Evolutionary conservation across 1,140 invertebrate genomes (phyloP).

Genomic region (Diabrotica undecimpunctata): DNA sequence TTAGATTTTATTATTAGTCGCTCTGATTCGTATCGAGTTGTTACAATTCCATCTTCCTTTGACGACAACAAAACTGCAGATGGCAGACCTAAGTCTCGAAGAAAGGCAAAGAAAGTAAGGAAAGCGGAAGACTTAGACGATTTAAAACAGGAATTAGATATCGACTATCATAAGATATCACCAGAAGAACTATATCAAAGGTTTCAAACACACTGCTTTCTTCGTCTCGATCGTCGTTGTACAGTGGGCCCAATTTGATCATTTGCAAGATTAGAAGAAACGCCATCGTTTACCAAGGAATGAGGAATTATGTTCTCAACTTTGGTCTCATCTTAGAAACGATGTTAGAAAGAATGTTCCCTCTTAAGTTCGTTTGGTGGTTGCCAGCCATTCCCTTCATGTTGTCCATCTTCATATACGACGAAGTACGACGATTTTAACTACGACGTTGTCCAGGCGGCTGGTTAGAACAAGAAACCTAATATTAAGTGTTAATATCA

Average conservation of each 20-base stretch:
- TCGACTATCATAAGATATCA: constrained; percentile 96
- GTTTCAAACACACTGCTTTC: constrained; percentile 92
- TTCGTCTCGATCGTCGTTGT: no score
- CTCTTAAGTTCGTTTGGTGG: constrained; percentile 99
- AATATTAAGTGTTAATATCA: constrained; percentile 70
- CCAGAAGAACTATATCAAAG: constrained; percentile 94
- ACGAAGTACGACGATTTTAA: constrained; percentile 94
- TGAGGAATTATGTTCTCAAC: no score
- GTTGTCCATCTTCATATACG: constrained; percentile 96
- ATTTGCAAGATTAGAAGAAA: no score
- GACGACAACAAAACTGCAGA: constrained; percentile 92
- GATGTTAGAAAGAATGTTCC: no score
- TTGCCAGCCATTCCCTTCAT: constrained; percentile 95
- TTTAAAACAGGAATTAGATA: constrained; percentile 96
- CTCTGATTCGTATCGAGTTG: constrained; percentile 89
- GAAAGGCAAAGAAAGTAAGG: constrained; percentile 71
- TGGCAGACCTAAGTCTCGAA: constrained; percentile 86
- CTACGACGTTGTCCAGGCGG: constrained; percentile 94
- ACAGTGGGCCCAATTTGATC: no score
- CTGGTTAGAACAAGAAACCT: constrained; percentile 98
- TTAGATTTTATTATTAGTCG: no score
- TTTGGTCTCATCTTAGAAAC: no score
- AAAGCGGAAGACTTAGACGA: constrained; percentile 90
- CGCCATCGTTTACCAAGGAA: no score
- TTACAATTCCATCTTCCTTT: constrained; percentile 80